Base-by-base conservation (phyloP, 2,888 invertebrate genomes). In the Erebia epiphron region DNA sequence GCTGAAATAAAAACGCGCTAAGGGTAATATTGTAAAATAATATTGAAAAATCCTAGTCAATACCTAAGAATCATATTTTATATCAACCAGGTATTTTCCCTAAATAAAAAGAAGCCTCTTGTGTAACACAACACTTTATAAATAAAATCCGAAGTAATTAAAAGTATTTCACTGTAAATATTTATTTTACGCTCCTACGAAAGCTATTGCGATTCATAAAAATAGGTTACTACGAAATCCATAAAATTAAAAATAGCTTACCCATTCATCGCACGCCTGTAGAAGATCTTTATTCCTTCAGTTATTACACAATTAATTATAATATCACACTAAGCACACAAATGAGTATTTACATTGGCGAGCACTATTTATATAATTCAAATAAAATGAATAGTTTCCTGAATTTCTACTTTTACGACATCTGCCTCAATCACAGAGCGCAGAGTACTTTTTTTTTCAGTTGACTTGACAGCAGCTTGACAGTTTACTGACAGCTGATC, bases 211-310 rank as follows among this genome's bases (percentile, higher is more conserved):
- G 57, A 50, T 46, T 62, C 57, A 61, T 70, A 63, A 67, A 72
- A 71, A 67, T 67, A 69, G 70, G 60, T 21, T 62, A 49, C 49
- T 49, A 41, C 21, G 18, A n/a, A 54, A 43, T 60, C 26, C 49
- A 52, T 69, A 54, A 56, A 68, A 67, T 56, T 46, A 70, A 68
- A 71, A 71, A 73, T 74, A 74, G 68, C 75, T 70, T 71, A 75
- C 70, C 72, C n/a, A 71, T 73, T 66, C 75, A 75, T 76, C 60
- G 71, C 73, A 75, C 67, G 61, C 64, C 16, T 68, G 18, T 35
- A 35, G 35, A 54, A 64, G 50, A 54, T 18, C 18, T 9, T 54
- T 54, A 43, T 57, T 46, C 56, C n/a, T 54, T 61, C 60, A 62
- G 50, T 67, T 63, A 60, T 21, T 10, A 49, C 21, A 49, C 43